These are phyloP conservation scores for Ethmia dodecea DNA, from an alignment of 2,888 invertebrate species.

Conservation along the genomic window DNA sequence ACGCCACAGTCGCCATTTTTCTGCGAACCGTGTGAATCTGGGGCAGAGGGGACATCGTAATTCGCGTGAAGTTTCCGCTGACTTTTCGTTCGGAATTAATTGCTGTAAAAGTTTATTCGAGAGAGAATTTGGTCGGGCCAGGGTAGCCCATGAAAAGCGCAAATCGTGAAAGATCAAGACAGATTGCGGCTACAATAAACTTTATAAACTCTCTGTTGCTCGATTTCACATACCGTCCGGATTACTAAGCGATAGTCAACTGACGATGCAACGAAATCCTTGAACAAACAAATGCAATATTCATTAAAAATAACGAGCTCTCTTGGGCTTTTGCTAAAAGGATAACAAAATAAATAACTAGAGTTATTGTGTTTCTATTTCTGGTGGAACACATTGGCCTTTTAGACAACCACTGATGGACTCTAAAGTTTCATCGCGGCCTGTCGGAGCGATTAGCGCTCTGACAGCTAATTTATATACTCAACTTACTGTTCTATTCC, in stretches of 20 bases:
- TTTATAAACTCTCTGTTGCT: too few relatives aligned
- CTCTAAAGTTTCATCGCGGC: slow-evolving; percentile 74
- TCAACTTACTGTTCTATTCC: slow-evolving; percentile 74
- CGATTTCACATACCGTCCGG: too few relatives aligned
- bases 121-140: not conserved
- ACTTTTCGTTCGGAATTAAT: slow-evolving; percentile 29
- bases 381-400: slow-evolving; percentile 48
- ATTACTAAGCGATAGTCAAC: too few relatives aligned
- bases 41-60: slow-evolving; percentile 44
- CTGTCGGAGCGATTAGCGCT: slow-evolving; percentile 73
- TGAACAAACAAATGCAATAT: slow-evolving; percentile 42
- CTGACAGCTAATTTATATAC: slow-evolving; percentile 77
- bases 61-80: slow-evolving; percentile 39
- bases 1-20: slow-evolving; percentile 50
- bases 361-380: slow-evolving; percentile 66
- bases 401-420: slow-evolving; percentile 68
- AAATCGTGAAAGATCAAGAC: too few relatives aligned
- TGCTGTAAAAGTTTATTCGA: slow-evolving; percentile 8
- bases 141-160: not conserved
- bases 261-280: slow-evolving; percentile 29
- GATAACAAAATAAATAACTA: slow-evolving; percentile 58
- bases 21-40: slow-evolving; percentile 64
- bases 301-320: slow-evolving; percentile 52
- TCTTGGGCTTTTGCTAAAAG: slow-evolving; percentile 51
- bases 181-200: too few relatives aligned